Percentiles rank a stretch among this genome's conserved stretches.
These are phyloP conservation scores for Embiotoca jacksoni DNA, from an alignment of 2,113 vertebrate genomes.

Conservation along the genomic window DNA sequence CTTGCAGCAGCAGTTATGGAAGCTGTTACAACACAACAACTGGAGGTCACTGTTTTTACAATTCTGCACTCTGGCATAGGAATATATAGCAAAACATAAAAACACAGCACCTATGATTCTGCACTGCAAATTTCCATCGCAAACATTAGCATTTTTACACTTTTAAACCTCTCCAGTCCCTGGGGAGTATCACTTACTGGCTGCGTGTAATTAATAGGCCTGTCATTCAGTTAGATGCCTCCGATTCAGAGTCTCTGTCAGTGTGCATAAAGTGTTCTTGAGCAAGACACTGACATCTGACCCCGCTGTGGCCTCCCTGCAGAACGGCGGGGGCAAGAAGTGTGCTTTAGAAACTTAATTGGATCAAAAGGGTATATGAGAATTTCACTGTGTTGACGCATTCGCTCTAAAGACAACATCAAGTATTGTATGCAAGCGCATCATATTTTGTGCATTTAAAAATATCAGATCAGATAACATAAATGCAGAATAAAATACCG, in stretches of 20 bases:
- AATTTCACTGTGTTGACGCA: neutral
- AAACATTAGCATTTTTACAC: slow-evolving; percentile 2
- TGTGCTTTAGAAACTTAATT: slow-evolving; percentile 14
- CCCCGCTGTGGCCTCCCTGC: slow-evolving; percentile 17
- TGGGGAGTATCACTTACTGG: neutral
- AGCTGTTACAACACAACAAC: slow-evolving; percentile 29
- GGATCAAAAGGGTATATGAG: slow-evolving; percentile 1
- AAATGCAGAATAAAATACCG: neutral
- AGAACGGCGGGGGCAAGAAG: neutral
- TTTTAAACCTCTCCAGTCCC: neutral
- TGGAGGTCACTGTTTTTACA: slow-evolving; percentile 48
- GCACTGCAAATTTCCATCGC: too few species aligned
- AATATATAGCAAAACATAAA: slow-evolving; percentile 18
- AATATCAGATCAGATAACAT: neutral
- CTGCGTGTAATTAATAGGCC: neutral
- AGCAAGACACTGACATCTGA: slow-evolving; percentile 27
- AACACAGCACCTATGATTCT: neutral
- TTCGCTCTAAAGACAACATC: neutral
- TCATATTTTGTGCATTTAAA: neutral
- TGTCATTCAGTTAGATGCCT: slow-evolving; percentile 2
- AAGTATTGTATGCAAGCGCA: neutral
- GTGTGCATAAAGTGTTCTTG: neutral
- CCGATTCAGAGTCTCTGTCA: neutral
- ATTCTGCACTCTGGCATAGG: slow-evolving; percentile 4
- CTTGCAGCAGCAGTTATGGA: slow-evolving; percentile 37